A percentile compares a stretch with the other conserved stretches of the same genome.
These are phyloP conservation scores for Anagyrus pseudococci DNA, from an alignment of 2,888 invertebrate genomes.

Conservation along the genomic window DNA sequence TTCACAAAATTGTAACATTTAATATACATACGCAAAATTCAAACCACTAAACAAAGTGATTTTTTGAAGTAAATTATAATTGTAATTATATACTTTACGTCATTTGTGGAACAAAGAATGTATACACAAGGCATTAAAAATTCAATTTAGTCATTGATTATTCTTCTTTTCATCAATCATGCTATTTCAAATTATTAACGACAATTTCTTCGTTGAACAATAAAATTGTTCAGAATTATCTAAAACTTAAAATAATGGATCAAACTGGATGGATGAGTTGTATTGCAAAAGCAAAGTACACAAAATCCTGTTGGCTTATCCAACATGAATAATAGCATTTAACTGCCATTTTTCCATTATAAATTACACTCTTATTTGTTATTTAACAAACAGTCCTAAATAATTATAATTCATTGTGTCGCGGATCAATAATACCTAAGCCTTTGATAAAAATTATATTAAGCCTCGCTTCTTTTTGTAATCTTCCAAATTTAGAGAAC, in stretches of 20 bases:
- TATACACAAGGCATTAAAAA: constrained; percentile 33
- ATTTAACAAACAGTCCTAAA: constrained; percentile 23
- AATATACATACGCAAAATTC: constrained; percentile 20
- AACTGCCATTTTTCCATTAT: constrained; percentile 16
- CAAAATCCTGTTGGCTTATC: constrained; percentile 5
- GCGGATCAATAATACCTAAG: background rate
- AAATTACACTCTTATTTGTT: constrained; percentile 26
- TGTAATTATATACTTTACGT: too few species aligned
- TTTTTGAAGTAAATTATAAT: constrained; percentile 13
- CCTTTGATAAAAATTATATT: constrained; percentile 66
- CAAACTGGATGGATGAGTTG: constrained; percentile 24
- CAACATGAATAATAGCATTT: constrained; percentile 14
- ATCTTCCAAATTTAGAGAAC: constrained; percentile 88
- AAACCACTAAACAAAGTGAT: constrained; percentile 12
- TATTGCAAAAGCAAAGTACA: constrained; percentile 27
- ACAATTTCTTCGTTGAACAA: background rate
- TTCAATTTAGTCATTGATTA: constrained; percentile 7
- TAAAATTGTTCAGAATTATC: background rate
- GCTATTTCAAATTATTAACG: background rate
- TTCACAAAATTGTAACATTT: constrained; percentile 35
- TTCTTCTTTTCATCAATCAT: too few species aligned
- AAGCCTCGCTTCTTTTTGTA: constrained; percentile 93
- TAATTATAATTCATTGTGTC: constrained; percentile 10
- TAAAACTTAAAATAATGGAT: background rate
- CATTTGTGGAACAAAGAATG: too few species aligned